Evolutionary conservation across 2,797 vertebrate species (phyloP).

Genomic region (Onychomys leucogaster): DNA sequence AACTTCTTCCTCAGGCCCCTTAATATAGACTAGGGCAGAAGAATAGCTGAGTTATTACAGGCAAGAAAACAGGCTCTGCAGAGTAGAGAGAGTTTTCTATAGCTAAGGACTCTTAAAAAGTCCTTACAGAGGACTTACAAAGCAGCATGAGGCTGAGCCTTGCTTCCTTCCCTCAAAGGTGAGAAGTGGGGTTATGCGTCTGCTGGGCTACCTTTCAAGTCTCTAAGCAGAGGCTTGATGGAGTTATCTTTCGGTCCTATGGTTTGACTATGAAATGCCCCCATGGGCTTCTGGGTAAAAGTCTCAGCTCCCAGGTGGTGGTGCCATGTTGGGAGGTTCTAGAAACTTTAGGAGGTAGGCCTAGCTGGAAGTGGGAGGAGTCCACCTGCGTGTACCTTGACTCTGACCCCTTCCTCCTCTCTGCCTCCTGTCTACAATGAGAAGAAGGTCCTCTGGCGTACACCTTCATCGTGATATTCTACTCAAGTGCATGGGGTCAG

Average conservation of each 20-base stretch:
- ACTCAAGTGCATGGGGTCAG: not conserved
- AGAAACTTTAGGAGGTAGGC: not conserved
- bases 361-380: not conserved
- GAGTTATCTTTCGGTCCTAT: not conserved
- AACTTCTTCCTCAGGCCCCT: not conserved
- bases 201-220: not conserved
- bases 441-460: not conserved
- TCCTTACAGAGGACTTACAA: no score
- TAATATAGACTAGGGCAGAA: not conserved
- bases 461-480: not conserved
- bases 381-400: not conserved
- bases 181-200: not conserved
- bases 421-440: not conserved
- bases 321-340: not conserved
- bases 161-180: not conserved
- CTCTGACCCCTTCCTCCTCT: not conserved
- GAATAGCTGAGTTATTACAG: not conserved
- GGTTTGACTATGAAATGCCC: not conserved
- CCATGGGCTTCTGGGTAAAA: not conserved
- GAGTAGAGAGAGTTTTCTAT: not conserved
- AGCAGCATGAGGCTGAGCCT: not conserved
- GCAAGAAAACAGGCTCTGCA: not conserved
- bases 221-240: not conserved
- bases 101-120: not conserved
- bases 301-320: not conserved